Percentiles rank a stretch among this genome's conserved stretches.
Conservation (phyloP, 2,797 vertebrate species). For the Mycteria americana region DNA sequence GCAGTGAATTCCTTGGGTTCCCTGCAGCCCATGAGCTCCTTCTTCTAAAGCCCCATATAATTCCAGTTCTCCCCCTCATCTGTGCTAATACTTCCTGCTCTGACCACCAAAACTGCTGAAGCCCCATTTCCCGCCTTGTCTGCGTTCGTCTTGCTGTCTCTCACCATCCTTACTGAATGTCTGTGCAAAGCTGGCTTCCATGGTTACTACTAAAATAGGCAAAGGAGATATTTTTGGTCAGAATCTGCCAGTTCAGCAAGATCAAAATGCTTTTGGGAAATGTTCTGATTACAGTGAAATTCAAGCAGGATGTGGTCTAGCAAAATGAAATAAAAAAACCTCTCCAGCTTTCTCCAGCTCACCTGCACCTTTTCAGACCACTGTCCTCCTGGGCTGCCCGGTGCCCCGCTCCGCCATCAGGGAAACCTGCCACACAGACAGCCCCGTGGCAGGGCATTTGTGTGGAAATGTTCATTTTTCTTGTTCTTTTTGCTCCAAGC, state of each 20-base stretch:
- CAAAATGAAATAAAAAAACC: neutral
- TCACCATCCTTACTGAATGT: neutral
- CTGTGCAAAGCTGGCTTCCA: constrained; percentile 43
- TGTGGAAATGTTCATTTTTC: neutral
- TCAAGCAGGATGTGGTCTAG: neutral
- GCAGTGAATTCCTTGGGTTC: neutral
- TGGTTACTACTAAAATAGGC: constrained; percentile 66
- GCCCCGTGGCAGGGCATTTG: neutral
- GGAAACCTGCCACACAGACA: neutral
- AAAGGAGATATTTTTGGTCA: constrained; percentile 57
- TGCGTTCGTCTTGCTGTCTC: constrained; percentile 27
- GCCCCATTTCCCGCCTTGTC: neutral
- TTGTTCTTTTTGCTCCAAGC: neutral
- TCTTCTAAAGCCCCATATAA: neutral
- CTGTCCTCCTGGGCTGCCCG: neutral
- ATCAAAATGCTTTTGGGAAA: constrained; percentile 37
- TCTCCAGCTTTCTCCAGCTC: neutral
- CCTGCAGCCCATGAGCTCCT: neutral
- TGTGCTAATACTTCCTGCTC: neutral
- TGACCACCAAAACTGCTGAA: neutral
- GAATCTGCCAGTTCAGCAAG: constrained; percentile 64
- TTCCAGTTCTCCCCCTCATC: neutral
- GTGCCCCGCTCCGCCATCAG: neutral
- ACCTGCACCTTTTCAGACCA: neutral
- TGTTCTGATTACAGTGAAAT: constrained; percentile 20